phyloP scores from a whole-genome alignment of 2,113 vertebrate genomes.

The Redunca redunca region DNA sequence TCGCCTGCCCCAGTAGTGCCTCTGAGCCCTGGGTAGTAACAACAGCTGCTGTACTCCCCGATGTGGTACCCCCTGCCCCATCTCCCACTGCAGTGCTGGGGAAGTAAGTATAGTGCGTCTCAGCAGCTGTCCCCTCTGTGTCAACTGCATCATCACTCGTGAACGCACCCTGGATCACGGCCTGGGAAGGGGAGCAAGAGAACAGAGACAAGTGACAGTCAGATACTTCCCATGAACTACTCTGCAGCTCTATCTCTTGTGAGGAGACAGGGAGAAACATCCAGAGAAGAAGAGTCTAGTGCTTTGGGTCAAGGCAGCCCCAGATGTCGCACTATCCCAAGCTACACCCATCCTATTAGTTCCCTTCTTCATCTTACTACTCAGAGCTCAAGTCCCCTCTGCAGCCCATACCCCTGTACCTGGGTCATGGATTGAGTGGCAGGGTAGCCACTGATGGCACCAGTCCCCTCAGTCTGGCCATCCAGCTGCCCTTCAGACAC shows the following conservation, averaged over 20 bases:
- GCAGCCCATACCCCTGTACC: conserved; percentile 72
- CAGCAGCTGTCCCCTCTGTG: conserved; percentile 73
- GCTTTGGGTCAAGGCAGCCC: background rate
- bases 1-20: conserved; percentile 78
- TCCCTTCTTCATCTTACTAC: background rate
- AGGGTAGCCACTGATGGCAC: conserved; percentile 93
- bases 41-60: conserved; percentile 77
- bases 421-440: conserved; percentile 90
- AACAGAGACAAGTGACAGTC: background rate
- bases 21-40: conserved; percentile 82
- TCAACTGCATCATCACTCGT: conserved; percentile 82
- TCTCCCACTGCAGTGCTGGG: conserved; percentile 80
- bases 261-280: background rate
- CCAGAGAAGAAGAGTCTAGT: background rate
- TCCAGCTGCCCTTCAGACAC: conserved; percentile 94
- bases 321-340: background rate
- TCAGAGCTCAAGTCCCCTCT: background rate
- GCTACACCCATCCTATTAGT: background rate
- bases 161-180: conserved; percentile 83
- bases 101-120: conserved; percentile 83
- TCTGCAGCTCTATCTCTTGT: background rate
- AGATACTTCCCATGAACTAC: background rate
- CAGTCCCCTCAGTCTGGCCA: conserved; percentile 87
- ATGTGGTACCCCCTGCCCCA: conserved; percentile 62
- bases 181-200: conserved; percentile 57